These are phyloP conservation scores for Chironomus riparius DNA, from an alignment of 2,888 invertebrate genomes.

Conservation along the genomic window DNA sequence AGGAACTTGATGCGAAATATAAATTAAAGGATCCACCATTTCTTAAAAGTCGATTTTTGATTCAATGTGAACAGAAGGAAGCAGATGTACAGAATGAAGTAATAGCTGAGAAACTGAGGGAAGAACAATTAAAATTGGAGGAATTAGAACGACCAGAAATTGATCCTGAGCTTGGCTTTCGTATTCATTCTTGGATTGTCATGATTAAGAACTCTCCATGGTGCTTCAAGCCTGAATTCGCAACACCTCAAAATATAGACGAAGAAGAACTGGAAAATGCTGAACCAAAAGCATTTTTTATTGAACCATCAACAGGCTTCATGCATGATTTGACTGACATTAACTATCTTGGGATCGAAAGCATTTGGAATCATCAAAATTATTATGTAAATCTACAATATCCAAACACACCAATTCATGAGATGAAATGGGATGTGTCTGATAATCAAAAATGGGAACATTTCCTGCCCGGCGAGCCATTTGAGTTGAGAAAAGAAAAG, in stretches of 20 bases:
- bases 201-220: conserved; percentile 46
- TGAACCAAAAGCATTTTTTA: conserved; percentile 53
- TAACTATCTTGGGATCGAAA: conserved; percentile 68
- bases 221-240: conserved; percentile 34
- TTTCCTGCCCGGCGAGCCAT: conserved; percentile 60
- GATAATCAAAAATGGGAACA: conserved; percentile 61
- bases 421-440: conserved; percentile 53
- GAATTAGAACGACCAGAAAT: conserved; percentile 54
- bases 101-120: conserved; percentile 35
- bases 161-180: conserved; percentile 57
- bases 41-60: conserved; percentile 49
- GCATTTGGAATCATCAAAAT: conserved; percentile 78
- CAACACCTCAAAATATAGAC: background rate
- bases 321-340: conserved; percentile 48
- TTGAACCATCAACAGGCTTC: conserved; percentile 76
- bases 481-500: conserved; percentile 38
- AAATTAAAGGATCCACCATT: conserved; percentile 46
- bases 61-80: conserved; percentile 46
- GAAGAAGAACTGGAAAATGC: conserved; percentile 31
- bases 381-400: conserved; percentile 69
- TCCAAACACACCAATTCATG: conserved; percentile 43
- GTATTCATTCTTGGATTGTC: conserved; percentile 79
- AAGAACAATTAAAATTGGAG: conserved; percentile 41
- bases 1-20: conserved; percentile 39
- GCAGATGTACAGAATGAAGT: conserved; percentile 32